Evolutionary conservation across 64 coral and sea anemone species (phyloP).

Genomic region (Dendronephthya gigantea): DNA sequence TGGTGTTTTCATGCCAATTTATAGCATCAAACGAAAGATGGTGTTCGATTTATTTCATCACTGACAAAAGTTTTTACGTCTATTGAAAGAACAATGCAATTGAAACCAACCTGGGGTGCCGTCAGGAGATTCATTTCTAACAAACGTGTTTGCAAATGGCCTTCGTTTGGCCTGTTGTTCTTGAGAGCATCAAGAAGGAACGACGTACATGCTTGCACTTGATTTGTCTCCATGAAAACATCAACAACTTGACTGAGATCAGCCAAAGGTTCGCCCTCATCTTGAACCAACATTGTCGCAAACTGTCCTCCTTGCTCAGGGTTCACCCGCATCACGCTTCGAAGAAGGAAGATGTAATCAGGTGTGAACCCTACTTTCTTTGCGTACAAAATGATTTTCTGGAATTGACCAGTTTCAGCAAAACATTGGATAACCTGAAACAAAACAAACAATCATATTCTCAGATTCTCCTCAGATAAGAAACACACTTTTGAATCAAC

Average conservation of each 20-base stretch:
- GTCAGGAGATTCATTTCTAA: slow-evolving; percentile 97
- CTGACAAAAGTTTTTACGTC: neutral
- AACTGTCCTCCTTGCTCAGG: slow-evolving; percentile 84
- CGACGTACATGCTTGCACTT: slow-evolving; percentile 95
- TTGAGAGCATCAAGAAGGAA: slow-evolving; percentile 95
- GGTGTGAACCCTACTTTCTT: slow-evolving; percentile 93
- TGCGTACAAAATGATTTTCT: slow-evolving; percentile 97
- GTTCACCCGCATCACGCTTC: slow-evolving; percentile 94
- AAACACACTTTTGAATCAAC: neutral
- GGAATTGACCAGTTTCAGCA: slow-evolving; percentile 98
- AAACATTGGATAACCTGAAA: slow-evolving; percentile 93
- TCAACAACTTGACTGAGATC: slow-evolving; percentile 92
- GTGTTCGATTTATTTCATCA: slow-evolving; percentile 8
- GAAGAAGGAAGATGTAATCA: slow-evolving; percentile 91
- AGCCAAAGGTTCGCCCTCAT: slow-evolving; percentile 85
- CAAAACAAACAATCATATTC: neutral
- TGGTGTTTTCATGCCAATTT: neutral
- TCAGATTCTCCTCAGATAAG: neutral
- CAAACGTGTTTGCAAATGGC: slow-evolving; percentile 65
- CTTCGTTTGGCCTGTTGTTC: slow-evolving; percentile 94
- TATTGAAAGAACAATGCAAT: neutral
- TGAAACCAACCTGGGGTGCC: slow-evolving; percentile 61
- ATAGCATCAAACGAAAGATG: slow-evolving; percentile 30
- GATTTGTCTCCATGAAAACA: slow-evolving; percentile 99
- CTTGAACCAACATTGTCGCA: slow-evolving; percentile 94